Evolutionary conservation across 2,797 vertebrate species (phyloP), one percentile per base, ranked within the genome.

Genomic region (Chaenodraco wilsoni): DNA sequence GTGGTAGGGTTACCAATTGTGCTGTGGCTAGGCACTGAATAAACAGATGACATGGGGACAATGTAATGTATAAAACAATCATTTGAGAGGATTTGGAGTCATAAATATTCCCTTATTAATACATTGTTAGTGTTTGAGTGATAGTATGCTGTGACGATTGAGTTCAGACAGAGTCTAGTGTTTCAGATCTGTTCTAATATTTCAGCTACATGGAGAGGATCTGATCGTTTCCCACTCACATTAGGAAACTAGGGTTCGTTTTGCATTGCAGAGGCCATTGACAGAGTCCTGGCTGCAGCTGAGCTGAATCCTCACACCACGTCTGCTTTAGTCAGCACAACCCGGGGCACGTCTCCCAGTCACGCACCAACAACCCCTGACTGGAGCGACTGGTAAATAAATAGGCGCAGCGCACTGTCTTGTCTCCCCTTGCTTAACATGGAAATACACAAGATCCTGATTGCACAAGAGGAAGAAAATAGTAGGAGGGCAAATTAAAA

Each of bases 371-470:
- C 84, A 85, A 65, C 67, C 87, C 60, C 76, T 57, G 69, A 82
- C 84, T 84, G 78, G 79, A 89, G 76, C 3, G 27, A 81, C 71
- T 68, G 74, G 84, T 78, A 86, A 91, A 89, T 88, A 89, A 93
- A 91, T 69, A 83, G 82, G 65, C 65, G 7, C 69, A 57, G 78
- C 78, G 74, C n/a, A 45, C 79, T 87, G 82, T 91, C 86, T 90
- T 83, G 83, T 87, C 78, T 77, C 54, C 50, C 56, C 33, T 41
- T 76, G 59, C 76, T 79, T 70, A 82, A 88, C 82, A 87, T 68
- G 79, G 80, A 84, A 82, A 85, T 75, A 62, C 74, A 88, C 82
- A 84, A 79, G 84, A 63, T 79, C 52, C 78, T 84, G 84, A 88
- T 88, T 89, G 83, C 81, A 85, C 64, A 61, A 84, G 76, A 76